phyloP scores from a whole-genome alignment of 92 coral and sea anemone genomes.

The Muricea muricata region DNA sequence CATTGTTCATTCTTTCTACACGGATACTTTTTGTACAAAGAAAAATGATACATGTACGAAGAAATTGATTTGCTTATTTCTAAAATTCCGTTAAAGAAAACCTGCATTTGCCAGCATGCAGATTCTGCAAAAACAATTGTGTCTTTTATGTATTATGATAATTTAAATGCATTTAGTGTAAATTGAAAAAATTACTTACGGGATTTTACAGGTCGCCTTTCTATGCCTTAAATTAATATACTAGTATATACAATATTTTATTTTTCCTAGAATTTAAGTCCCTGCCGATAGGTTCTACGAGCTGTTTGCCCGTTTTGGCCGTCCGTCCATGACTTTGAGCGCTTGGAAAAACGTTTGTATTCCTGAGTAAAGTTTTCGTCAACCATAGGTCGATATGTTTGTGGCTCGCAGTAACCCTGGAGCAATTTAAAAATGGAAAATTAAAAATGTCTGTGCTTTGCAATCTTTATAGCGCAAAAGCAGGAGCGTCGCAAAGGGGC shows the following conservation, averaged over 20 bases:
- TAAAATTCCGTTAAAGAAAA: neutral
- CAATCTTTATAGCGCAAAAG: too few relatives aligned
- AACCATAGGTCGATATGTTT: slow-evolving; percentile 81
- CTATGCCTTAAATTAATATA: neutral
- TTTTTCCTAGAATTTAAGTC: slow-evolving; percentile 60
- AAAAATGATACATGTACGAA: neutral
- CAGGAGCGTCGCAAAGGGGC: too few relatives aligned
- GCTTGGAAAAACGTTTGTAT: slow-evolving; percentile 81
- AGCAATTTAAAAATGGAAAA: slow-evolving; percentile 3
- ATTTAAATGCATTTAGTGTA: neutral
- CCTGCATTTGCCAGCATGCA: neutral
- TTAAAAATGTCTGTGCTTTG: neutral
- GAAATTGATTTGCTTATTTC: neutral
- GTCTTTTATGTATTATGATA: neutral
- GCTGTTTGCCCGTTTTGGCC: slow-evolving; percentile 77
- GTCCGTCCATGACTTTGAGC: slow-evolving; percentile 94
- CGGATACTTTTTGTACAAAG: neutral
- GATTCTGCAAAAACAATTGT: neutral
- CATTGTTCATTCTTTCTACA: neutral
- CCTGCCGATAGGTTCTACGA: slow-evolving; percentile 87
- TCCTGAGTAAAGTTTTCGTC: slow-evolving; percentile 84
- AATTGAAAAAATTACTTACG: slow-evolving; percentile 16
- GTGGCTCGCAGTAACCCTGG: slow-evolving; percentile 93
- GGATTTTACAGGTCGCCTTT: neutral
- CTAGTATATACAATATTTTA: neutral